These are phyloP conservation scores for Chromis chromis DNA, from an alignment of 2,797 vertebrate species.

Conservation along the genomic window DNA sequence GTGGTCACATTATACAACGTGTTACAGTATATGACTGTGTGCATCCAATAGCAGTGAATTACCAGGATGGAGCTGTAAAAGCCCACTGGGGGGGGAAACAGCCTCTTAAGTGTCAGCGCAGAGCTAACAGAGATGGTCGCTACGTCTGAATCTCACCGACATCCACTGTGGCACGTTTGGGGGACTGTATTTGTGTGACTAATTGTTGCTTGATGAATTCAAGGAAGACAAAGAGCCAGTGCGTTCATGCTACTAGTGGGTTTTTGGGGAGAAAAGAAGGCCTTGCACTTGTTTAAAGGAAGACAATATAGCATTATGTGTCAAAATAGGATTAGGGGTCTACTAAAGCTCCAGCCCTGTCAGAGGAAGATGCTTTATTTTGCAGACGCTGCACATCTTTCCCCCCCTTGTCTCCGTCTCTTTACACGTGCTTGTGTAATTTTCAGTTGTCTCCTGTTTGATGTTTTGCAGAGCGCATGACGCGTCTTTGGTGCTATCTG, in stretches of 20 bases:
- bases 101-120: constrained; percentile 41
- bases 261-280: constrained; percentile 50
- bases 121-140: constrained; percentile 24
- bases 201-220: constrained; percentile 64
- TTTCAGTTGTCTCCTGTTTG: constrained; percentile 64
- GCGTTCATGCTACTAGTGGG: constrained; percentile 34
- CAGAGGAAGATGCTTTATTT: constrained; percentile 72
- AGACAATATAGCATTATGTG: constrained; percentile 77
- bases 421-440: constrained; percentile 48
- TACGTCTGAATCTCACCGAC: constrained; percentile 50
- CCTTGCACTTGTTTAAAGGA: constrained; percentile 65
- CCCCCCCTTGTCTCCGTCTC: constrained; percentile 57
- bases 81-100: background rate
- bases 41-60: constrained; percentile 31
- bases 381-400: constrained; percentile 76
- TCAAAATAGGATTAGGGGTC: constrained; percentile 77
- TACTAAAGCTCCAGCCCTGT: constrained; percentile 68
- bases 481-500: constrained; percentile 65
- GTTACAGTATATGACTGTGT: constrained; percentile 18
- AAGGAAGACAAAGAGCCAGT: constrained; percentile 43
- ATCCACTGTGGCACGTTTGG: constrained; percentile 34
- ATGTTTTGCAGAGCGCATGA: constrained; percentile 62
- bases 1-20: constrained; percentile 40
- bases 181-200: constrained; percentile 47
- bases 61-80: constrained; percentile 35